Percentiles rank a stretch among this genome's conserved stretches.
Evolutionary conservation across 2,113 vertebrate genomes (phyloP).

Genomic region (Noctilio leporinus): DNA sequence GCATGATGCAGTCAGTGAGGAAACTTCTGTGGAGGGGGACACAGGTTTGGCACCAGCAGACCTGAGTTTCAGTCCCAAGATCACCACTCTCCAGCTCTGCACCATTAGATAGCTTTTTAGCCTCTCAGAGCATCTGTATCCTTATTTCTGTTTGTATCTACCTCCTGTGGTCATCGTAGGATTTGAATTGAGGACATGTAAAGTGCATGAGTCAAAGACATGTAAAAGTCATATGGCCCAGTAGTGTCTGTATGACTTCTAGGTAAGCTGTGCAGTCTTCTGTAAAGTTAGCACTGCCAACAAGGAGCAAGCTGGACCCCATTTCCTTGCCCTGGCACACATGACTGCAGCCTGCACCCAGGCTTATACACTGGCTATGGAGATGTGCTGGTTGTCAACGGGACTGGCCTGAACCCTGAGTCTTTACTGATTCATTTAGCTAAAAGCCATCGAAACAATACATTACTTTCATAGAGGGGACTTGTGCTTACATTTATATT

Average conservation of each 20-base stretch:
- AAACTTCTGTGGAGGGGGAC: neutral
- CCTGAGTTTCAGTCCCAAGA: neutral
- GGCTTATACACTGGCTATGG: neutral
- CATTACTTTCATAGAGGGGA: neutral
- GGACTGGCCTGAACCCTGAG: neutral
- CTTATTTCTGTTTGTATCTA: neutral
- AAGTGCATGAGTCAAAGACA: neutral
- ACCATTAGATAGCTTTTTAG: neutral
- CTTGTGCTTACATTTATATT: neutral
- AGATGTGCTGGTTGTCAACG: fast-evolving
- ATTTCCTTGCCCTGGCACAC: neutral
- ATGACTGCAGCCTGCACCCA: neutral
- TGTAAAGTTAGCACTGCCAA: neutral
- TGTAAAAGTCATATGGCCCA: neutral
- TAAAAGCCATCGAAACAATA: neutral
- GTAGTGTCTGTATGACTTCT: neutral
- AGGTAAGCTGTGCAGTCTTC: neutral
- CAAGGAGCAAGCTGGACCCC: fast-evolving
- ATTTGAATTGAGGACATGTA: neutral
- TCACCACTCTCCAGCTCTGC: neutral
- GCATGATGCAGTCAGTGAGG: fast-evolving
- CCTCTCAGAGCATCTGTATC: neutral
- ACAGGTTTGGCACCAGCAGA: neutral
- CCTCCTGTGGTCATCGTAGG: neutral
- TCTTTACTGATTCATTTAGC: neutral